Evolutionary conservation across 2,888 invertebrate genomes (phyloP).

Genomic region (Galerucella pusilla): DNA sequence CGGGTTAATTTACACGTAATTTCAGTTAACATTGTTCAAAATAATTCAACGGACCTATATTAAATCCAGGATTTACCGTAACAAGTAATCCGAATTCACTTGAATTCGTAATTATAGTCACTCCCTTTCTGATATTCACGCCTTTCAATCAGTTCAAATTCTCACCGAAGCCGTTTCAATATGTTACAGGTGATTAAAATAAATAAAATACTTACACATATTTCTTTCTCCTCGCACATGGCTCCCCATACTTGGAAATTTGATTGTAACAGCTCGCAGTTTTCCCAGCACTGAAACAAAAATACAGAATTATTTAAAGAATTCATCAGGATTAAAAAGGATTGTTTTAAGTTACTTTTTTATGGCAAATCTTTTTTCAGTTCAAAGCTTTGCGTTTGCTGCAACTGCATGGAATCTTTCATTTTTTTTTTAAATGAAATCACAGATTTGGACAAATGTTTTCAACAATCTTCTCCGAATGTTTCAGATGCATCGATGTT

Average conservation of each 20-base stretch:
- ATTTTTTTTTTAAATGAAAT: no score
- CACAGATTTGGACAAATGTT: no score
- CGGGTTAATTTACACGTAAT: neutral
- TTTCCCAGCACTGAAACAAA: conserved; percentile 81
- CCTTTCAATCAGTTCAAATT: conserved; percentile 46
- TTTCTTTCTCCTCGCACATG: conserved; percentile 77
- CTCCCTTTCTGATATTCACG: conserved; percentile 43
- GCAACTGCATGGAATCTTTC: no score
- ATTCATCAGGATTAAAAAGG: neutral
- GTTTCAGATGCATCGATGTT: no score
- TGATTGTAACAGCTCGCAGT: conserved; percentile 78
- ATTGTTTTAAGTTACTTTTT: no score
- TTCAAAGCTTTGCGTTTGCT: no score
- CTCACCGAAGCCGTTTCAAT: conserved; percentile 38
- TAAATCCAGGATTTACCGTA: conserved; percentile 1
- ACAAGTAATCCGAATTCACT: conserved; percentile 2
- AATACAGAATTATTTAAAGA: conserved; percentile 42
- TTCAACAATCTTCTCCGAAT: no score
- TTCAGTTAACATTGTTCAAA: neutral
- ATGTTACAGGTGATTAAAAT: conserved; percentile 42
- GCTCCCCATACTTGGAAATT: conserved; percentile 80
- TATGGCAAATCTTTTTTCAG: no score
- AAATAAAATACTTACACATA: conserved; percentile 73
- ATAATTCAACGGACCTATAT: neutral
- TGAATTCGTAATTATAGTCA: conserved; percentile 1